phyloP scores from a whole-genome alignment of 2,113 vertebrate species.

The Indri indri region DNA sequence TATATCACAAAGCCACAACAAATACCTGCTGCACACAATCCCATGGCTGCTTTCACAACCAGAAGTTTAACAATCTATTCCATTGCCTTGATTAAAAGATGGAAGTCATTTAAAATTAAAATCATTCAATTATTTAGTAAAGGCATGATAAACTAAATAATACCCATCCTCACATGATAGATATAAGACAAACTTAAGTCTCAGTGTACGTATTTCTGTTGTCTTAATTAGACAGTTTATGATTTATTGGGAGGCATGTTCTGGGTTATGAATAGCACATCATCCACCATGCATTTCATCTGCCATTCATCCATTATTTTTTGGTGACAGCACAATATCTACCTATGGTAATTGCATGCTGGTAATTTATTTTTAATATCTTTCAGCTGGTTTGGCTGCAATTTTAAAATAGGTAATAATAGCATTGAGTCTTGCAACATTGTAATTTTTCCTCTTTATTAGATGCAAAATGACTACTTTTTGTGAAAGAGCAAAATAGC shows the following conservation, averaged over 20 bases:
- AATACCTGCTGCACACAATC: not conserved
- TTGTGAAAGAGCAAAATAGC: constrained; percentile 33
- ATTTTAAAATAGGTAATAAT: constrained; percentile 71
- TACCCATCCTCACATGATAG: not conserved
- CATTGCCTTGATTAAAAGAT: not conserved
- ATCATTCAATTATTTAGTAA: constrained; percentile 13
- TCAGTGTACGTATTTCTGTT: not conserved
- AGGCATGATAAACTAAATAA: not conserved
- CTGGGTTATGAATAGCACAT: constrained; percentile 19
- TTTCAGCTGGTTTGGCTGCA: constrained; percentile 54
- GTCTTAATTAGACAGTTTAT: constrained; percentile 46
- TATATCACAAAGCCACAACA: not conserved
- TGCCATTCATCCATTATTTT: constrained; percentile 60
- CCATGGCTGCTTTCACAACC: not conserved
- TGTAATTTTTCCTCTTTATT: constrained; percentile 45
- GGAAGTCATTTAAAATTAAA: not conserved
- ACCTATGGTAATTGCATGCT: constrained; percentile 54
- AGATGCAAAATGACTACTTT: constrained; percentile 43
- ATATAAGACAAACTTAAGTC: not conserved
- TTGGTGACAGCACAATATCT: constrained; percentile 60
- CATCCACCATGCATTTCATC: not conserved
- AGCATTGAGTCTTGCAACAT: constrained; percentile 48
- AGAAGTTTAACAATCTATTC: not conserved
- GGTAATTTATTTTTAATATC: constrained; percentile 74
- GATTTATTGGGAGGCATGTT: constrained; percentile 5